Conservation (phyloP, 2,888 invertebrate genomes). For the Pristionchus fissidentatus region DNA sequence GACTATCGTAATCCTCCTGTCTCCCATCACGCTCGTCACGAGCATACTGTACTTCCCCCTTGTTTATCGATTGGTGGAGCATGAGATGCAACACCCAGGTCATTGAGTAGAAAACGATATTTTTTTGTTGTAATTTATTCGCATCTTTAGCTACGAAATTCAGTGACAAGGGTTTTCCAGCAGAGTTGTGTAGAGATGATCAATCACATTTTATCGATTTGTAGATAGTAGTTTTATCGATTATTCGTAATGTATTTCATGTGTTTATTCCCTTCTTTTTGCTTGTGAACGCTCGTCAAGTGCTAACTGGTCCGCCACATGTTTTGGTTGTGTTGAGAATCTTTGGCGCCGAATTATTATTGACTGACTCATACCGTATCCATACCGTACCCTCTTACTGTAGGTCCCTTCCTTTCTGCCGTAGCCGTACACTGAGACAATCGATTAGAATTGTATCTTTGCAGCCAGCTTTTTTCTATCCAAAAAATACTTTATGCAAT, state of each 20-base stretch:
- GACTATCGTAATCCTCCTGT: constrained; percentile 51
- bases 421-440: too few relatives aligned
- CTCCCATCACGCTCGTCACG: background rate
- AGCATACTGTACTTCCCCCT: constrained; percentile 4
- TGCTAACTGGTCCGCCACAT: background rate
- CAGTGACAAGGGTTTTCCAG: too few relatives aligned
- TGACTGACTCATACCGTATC: too few relatives aligned
- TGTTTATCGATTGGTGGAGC: too few relatives aligned
- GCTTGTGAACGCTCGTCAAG: background rate
- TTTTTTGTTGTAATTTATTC: too few relatives aligned
- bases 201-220: background rate
- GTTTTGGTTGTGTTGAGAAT: constrained; percentile 7
- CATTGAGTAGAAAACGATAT: background rate
- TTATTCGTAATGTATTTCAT: constrained; percentile 7
- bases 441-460: too few relatives aligned
- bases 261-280: too few relatives aligned
- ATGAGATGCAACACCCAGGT: too few relatives aligned
- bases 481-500: too few relatives aligned
- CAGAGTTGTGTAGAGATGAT: background rate
- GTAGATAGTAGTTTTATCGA: constrained; percentile 3
- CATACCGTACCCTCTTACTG: background rate
- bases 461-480: too few relatives aligned
- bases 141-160: too few relatives aligned
- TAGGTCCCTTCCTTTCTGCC: too few relatives aligned
- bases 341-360: background rate